Evolutionary conservation across 2,888 invertebrate genomes (phyloP).

Genomic region (Carpatolechia fugitivella): DNA sequence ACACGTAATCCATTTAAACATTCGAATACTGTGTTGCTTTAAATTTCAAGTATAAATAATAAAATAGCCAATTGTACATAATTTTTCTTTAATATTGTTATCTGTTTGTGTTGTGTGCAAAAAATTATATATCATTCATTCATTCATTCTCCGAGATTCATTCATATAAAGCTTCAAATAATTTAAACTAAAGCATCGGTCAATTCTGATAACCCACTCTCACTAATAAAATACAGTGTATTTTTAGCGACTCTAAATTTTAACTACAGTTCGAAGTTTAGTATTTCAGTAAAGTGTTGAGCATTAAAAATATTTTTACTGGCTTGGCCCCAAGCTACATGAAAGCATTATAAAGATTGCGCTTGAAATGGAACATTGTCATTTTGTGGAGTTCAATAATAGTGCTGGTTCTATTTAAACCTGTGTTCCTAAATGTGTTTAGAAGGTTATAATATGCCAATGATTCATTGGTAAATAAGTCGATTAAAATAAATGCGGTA

Average conservation of each 20-base stretch:
- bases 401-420: background rate
- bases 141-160: no score
- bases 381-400: background rate
- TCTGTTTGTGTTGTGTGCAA: no score
- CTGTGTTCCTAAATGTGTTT: no score
- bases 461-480: no score
- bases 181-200: background rate
- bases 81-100: no score
- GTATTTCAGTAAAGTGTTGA: background rate
- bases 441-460: no score
- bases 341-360: background rate
- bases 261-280: background rate
- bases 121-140: no score
- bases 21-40: no score
- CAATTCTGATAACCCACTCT: constrained; percentile 1
- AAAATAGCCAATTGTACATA: no score
- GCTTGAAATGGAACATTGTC: background rate
- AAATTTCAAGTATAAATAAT: no score
- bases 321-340: background rate
- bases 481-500: no score
- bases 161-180: background rate
- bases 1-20: no score
- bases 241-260: background rate
- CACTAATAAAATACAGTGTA: background rate
- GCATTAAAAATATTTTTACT: background rate